Base-by-base conservation (phyloP, 2,888 invertebrate genomes). In the Hyalella azteca region DNA sequence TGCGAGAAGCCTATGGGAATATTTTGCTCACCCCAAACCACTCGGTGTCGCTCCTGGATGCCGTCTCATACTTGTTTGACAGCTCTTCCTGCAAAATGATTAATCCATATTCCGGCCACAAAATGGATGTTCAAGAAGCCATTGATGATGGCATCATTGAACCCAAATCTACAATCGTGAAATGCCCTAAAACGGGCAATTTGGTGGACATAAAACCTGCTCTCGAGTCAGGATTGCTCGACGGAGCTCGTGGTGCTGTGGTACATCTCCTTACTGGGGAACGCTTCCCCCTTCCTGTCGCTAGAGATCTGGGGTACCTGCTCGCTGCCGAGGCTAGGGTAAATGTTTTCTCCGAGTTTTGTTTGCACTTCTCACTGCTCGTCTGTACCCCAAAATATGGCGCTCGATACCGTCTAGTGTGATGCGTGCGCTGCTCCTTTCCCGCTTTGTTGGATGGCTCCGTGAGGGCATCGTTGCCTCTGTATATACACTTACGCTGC, bases 291-390 rank as follows among this genome's bases (percentile, higher is more conserved):
- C 81, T 84, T 32, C 84, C 93, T 87, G 95, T 94, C 90, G 96
- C 95, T 88, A 91, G 92, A 88, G 93, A 94, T 88, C 93, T 92
- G 90, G 95, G 95, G 87, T 93, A 93, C 90, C 92, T 96, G 87
- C 91, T 95, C 90, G 93, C 95, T 89, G 95, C 95, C 88, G 94
- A 95, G 91, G 93, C 94, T 88, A 92, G 96, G 95, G 96, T 96
- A 92, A 95, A 95, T 32, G 50, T 75, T 32, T 41, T 26, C 75
- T 75, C 75, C 22, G 75, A 41, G 40, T 75, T 75, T 66, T 36
- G 29, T 66, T 66, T 66, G 66, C 66, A 66, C 66, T 66, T 32
- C n/a, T 66, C 66, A 66, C 66, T 66, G 66, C 66, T 66, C 66
- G 66, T 66, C 36, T 66, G 66, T 66, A 29, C 66, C 66, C 66